These are phyloP conservation scores for Pseudorasbora parva DNA, from an alignment of 2,113 vertebrate species.

Conservation along the genomic window DNA sequence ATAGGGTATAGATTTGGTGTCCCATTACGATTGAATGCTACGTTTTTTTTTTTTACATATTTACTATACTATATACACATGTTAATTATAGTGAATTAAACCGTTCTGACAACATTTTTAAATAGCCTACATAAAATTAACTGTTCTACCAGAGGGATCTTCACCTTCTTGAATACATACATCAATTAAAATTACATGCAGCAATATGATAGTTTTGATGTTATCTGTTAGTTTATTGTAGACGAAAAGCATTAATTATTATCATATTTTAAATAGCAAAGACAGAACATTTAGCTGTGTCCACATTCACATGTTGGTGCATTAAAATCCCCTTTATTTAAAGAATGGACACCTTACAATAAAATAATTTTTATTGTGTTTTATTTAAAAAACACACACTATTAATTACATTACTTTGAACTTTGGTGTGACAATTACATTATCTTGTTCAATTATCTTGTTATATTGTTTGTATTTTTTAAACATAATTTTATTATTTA, in stretches of 20 bases:
- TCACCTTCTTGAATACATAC: not conserved
- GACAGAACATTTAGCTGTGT: not conserved
- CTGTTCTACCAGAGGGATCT: not conserved
- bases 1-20: not conserved
- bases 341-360: not conserved
- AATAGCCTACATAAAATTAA: not conserved
- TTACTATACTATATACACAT: not conserved
- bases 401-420: not conserved
- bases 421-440: not conserved
- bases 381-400: not conserved
- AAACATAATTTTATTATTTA: not conserved
- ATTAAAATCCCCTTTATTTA: not conserved
- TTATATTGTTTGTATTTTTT: not conserved
- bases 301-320: not conserved
- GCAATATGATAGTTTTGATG: not conserved
- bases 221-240: not conserved
- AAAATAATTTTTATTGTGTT: not conserved
- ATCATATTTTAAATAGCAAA: not conserved
- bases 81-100: not conserved
- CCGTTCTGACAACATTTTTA: not conserved
- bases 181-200: not conserved
- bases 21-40: not conserved
- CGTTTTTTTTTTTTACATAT: too few species aligned
- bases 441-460: too few species aligned
- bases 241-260: not conserved